Conservation (phyloP, 1,140 invertebrate genomes). For the Lysiphlebus fabarum region DNA sequence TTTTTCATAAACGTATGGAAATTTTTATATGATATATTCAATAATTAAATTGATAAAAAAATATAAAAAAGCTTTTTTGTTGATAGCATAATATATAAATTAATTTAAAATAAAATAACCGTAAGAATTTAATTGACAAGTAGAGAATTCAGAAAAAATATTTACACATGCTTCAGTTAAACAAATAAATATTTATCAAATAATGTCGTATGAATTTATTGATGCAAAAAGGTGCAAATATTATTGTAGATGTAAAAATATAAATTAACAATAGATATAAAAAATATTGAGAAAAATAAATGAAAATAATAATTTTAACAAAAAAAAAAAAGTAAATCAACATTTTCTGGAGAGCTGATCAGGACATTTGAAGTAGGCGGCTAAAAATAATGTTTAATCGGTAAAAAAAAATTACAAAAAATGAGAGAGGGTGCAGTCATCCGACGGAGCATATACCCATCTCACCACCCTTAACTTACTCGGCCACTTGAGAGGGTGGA, state of each 20-base stretch:
- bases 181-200: background rate
- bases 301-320: no score
- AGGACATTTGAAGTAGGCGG: slow-evolving; percentile 3
- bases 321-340: background rate
- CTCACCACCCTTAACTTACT: slow-evolving; percentile 29
- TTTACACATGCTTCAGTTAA: background rate
- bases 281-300: background rate
- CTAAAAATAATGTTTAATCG: slow-evolving; percentile 52
- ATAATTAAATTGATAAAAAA: no score
- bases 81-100: no score
- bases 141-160: background rate
- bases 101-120: no score
- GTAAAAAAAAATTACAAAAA: slow-evolving; percentile 40
- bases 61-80: no score
- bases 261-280: no score
- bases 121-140: background rate
- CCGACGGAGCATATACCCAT: slow-evolving; percentile 30
- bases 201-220: no score
- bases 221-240: no score
- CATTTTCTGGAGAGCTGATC: no score
- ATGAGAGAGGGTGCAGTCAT: slow-evolving; percentile 33
- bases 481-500: slow-evolving; percentile 32
- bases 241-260: background rate
- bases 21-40: no score
- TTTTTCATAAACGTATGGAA: no score